These are phyloP conservation scores for Drosophila ohnishii DNA, from an alignment of 1,140 invertebrate genomes.

Conservation along the genomic window DNA sequence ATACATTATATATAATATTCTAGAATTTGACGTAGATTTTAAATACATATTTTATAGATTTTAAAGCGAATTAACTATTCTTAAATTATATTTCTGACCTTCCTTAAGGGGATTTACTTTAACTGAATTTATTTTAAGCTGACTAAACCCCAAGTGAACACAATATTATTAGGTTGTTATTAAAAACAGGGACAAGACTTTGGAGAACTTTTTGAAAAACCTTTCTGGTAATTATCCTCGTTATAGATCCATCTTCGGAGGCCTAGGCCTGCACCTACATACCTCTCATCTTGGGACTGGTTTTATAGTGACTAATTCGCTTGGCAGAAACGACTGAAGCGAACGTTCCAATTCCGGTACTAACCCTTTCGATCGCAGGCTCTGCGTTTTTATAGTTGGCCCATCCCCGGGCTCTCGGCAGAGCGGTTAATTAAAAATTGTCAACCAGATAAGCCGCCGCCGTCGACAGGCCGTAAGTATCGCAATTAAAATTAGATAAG, in stretches of 20 bases:
- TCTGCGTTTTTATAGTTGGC: conserved; percentile 35
- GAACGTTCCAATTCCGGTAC: conserved; percentile 39
- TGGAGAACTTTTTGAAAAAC: not conserved
- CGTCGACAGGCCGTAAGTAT: conserved; percentile 31
- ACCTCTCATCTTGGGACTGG: conserved; percentile 29
- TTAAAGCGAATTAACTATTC: not conserved
- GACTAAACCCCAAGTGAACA: not conserved
- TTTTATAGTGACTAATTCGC: conserved; percentile 17
- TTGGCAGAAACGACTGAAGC: conserved; percentile 19
- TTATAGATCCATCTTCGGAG: not conserved
- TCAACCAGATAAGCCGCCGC: conserved; percentile 58
- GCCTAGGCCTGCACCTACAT: conserved; percentile 4
- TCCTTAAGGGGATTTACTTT: not conserved
- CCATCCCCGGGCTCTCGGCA: conserved; percentile 19
- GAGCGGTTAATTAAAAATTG: conserved; percentile 64
- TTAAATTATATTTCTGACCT: not conserved
- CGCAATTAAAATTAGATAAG: conserved; percentile 66
- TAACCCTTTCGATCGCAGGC: conserved; percentile 27
- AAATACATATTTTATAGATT: not conserved
- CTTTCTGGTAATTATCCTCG: not conserved
- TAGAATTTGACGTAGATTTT: too few species aligned
- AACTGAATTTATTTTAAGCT: not conserved
- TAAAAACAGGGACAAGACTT: not conserved
- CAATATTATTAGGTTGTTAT: not conserved
- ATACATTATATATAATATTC: too few species aligned